phyloP scores from a whole-genome alignment of 1,140 invertebrate species.

The Eulimnadia texana region DNA sequence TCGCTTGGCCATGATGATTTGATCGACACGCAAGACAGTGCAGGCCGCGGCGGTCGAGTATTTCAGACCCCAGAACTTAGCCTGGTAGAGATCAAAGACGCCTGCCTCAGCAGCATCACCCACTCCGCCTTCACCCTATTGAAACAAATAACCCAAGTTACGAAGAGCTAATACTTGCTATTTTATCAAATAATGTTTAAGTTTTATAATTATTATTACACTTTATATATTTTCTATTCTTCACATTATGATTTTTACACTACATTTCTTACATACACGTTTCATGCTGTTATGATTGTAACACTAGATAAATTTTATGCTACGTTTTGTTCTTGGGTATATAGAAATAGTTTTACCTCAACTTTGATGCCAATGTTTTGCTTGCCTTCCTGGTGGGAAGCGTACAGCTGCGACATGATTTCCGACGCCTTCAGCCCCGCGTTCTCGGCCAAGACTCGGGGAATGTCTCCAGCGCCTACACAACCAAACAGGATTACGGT shows the following conservation, averaged over 20 bases:
- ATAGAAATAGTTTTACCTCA: slow-evolving; percentile 39
- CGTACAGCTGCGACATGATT: slow-evolving; percentile 77
- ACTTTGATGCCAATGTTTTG: slow-evolving; percentile 77
- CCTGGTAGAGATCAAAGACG: slow-evolving; percentile 70
- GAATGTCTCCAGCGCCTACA: slow-evolving; percentile 67
- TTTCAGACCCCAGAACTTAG: slow-evolving; percentile 87
- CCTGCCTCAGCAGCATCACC: slow-evolving; percentile 57
- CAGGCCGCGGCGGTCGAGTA: slow-evolving; percentile 85
- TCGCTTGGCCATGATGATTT: slow-evolving; percentile 96
- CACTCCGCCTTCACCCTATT: slow-evolving; percentile 39
- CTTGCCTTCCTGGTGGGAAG: slow-evolving; percentile 78
- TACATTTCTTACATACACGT: no score
- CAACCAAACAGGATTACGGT: no score
- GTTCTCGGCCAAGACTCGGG: slow-evolving; percentile 91
- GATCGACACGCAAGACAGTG: slow-evolving; percentile 92
- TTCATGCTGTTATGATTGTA: no score
- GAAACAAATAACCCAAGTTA: slow-evolving; percentile 15
- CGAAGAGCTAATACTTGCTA: slow-evolving; percentile 6
- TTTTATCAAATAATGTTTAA: slow-evolving; percentile 16
- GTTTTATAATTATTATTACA: neutral
- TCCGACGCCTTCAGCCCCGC: slow-evolving; percentile 76
- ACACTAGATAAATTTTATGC: no score
- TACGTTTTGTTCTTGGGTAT: no score
- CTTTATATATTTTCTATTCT: no score
- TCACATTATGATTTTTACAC: no score